phyloP scores from a whole-genome alignment of 2,113 vertebrate species.

The Lophura nycthemera region DNA sequence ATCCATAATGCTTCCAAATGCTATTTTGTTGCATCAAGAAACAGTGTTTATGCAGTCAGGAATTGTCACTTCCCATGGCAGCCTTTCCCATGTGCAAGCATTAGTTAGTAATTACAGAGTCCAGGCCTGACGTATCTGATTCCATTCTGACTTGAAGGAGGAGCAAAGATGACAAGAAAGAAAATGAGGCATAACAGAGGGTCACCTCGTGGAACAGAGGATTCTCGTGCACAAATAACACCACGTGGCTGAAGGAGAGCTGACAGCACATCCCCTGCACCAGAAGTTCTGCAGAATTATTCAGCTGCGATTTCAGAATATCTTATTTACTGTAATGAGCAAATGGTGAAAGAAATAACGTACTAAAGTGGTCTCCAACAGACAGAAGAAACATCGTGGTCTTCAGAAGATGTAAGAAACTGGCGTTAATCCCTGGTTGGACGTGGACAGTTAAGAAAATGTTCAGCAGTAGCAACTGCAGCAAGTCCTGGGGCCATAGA shows the following conservation, averaged over 20 bases:
- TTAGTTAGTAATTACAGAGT: not conserved
- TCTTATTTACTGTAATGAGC: not conserved
- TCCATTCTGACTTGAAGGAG: rapidly evolving
- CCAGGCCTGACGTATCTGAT: not conserved
- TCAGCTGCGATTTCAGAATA: not conserved
- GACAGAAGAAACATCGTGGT: rapidly evolving
- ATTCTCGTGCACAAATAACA: not conserved
- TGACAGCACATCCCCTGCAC: not conserved
- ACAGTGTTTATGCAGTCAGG: rapidly evolving
- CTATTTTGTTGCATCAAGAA: not conserved
- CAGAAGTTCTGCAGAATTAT: not conserved
- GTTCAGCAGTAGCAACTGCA: not conserved
- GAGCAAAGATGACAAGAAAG: not conserved
- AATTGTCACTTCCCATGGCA: not conserved
- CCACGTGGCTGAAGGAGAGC: not conserved
- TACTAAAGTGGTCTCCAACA: not conserved
- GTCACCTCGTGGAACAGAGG: not conserved
- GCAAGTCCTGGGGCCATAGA: not conserved
- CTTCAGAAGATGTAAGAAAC: not conserved
- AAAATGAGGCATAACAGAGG: not conserved
- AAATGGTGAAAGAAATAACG: not conserved
- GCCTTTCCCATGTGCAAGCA: not conserved
- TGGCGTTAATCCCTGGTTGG: not conserved
- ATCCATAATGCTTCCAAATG: rapidly evolving
- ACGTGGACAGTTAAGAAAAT: not conserved